These are phyloP conservation scores for Callosobruchus maculatus DNA, from an alignment of 2,888 invertebrate species.

Conservation along the genomic window DNA sequence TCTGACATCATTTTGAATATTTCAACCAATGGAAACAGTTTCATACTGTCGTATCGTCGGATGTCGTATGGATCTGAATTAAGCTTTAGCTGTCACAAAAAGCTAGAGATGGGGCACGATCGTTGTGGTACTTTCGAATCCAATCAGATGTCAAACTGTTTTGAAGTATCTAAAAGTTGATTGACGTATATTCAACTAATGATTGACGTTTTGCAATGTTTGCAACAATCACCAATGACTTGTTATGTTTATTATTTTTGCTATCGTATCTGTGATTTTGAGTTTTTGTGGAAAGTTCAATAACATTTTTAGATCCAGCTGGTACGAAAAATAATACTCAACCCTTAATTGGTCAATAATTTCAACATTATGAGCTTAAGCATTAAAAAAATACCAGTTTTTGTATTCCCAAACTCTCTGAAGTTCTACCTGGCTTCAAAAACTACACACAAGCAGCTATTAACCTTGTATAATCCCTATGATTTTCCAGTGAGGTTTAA, in stretches of 20 bases:
- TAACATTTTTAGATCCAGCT: neutral
- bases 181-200: too few relatives aligned
- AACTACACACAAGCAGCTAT: constrained; percentile 73
- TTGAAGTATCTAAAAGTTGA: too few relatives aligned
- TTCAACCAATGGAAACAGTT: too few relatives aligned
- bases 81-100: too few relatives aligned
- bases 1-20: too few relatives aligned
- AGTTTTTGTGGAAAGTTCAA: neutral
- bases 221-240: neutral
- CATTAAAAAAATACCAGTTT: constrained; percentile 68
- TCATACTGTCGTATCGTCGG: too few relatives aligned
- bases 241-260: neutral
- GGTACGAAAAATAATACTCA: neutral
- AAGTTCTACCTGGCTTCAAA: constrained; percentile 74
- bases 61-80: too few relatives aligned
- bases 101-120: too few relatives aligned
- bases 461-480: constrained; percentile 83
- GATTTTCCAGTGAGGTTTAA: constrained; percentile 76
- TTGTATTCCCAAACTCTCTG: constrained; percentile 74
- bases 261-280: neutral
- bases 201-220: neutral
- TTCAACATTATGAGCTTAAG: constrained; percentile 24
- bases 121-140: too few relatives aligned
- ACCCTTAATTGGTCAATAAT: neutral
- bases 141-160: too few relatives aligned